phyloP scores from a whole-genome alignment of 2,113 vertebrate species.

The Chaenogobius annularis region DNA sequence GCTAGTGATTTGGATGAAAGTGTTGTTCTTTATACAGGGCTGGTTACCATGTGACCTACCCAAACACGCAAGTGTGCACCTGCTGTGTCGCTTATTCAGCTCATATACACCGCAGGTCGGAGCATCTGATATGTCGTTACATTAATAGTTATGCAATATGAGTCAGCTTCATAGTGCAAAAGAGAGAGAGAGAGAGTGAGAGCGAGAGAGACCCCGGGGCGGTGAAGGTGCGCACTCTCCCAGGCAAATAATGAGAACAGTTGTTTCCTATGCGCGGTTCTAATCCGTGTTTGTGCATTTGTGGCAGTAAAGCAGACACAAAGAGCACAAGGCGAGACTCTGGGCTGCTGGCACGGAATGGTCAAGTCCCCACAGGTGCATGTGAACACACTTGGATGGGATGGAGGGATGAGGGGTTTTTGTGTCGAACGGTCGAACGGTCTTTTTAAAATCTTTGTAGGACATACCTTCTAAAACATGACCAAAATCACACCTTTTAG shows the following conservation, averaged over 20 bases:
- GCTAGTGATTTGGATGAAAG: too few species aligned
- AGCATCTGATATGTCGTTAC: background rate
- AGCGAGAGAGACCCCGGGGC: constrained; percentile 6
- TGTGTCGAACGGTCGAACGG: too few species aligned
- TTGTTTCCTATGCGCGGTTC: constrained; percentile 44
- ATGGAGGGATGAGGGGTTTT: too few species aligned
- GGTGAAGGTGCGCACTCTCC: constrained; percentile 16
- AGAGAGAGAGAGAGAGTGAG: constrained; percentile 3
- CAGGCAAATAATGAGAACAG: constrained; percentile 58
- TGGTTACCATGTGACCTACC: too few species aligned
- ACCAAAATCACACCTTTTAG: too few species aligned
- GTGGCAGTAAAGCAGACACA: constrained; percentile 22
- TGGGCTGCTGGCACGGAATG: too few species aligned
- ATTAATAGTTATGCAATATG: background rate
- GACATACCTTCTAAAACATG: too few species aligned
- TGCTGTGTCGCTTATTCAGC: background rate
- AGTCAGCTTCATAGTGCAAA: constrained; percentile 31
- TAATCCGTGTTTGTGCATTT: constrained; percentile 34
- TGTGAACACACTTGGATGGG: background rate
- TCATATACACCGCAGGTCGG: too few species aligned
- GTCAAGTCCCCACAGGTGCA: background rate
- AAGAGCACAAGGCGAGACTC: background rate
- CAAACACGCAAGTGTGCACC: background rate
- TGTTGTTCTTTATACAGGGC: too few species aligned
- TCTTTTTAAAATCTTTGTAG: too few species aligned